phyloP scores from a whole-genome alignment of 2,888 invertebrate species.

The Torymus aiolomorphi region DNA sequence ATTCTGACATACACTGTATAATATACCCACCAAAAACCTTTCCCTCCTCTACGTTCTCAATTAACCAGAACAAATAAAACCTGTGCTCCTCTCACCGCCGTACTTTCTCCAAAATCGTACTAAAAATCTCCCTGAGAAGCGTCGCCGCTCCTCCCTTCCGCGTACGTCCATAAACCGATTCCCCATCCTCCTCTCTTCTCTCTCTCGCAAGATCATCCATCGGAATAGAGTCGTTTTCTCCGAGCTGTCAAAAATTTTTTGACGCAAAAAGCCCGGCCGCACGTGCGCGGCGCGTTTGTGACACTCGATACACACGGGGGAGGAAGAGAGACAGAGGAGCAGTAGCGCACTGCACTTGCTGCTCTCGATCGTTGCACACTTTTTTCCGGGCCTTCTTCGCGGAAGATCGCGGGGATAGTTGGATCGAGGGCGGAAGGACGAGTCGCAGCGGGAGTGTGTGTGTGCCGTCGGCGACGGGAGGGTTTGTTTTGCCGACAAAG shows the following conservation, averaged over 20 bases:
- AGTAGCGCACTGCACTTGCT: not conserved
- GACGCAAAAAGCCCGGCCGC: constrained; percentile 23
- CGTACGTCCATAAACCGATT: constrained; percentile 4
- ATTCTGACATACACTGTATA: no score
- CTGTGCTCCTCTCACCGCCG: not conserved
- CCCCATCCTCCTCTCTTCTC: no score
- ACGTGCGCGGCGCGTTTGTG: constrained; percentile 53
- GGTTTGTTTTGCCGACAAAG: no score
- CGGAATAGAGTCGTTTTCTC: not conserved
- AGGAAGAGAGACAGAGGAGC: no score
- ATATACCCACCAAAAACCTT: no score
- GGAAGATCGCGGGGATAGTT: no score
- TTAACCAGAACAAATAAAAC: no score
- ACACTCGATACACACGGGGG: constrained; percentile 29
- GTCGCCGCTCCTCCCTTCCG: not conserved
- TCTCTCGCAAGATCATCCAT: constrained; percentile 3
- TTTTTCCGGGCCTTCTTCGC: not conserved
- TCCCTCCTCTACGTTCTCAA: no score
- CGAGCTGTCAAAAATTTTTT: constrained; percentile 36
- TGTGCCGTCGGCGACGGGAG: no score
- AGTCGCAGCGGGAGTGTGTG: no score
- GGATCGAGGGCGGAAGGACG: no score
- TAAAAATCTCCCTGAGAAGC: constrained; percentile 24
- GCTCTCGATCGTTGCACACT: not conserved
- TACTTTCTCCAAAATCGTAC: constrained; percentile 8